Percentiles rank a stretch among this genome's conserved stretches.
Conservation (phyloP, 2,888 invertebrate species). For the Papilio protenor region DNA sequence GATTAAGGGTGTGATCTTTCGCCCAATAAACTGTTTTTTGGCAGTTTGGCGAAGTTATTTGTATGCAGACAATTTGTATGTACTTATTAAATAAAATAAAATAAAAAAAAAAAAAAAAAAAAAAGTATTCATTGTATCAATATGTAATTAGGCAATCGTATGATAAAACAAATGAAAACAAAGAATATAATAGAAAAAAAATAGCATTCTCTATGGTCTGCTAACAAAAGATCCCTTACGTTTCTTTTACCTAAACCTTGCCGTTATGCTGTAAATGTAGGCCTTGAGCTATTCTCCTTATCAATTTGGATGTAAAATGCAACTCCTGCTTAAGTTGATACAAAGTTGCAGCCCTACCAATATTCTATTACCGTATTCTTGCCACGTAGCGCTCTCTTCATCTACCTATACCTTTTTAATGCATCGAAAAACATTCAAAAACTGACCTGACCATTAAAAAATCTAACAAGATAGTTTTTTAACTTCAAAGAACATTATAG, state of each 20-base stretch:
- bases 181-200: not conserved
- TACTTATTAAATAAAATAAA: no score
- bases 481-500: not conserved
- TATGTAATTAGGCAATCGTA: not conserved
- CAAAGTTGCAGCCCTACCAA: constrained; percentile 13
- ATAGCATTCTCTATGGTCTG: not conserved
- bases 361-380: not conserved
- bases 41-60: no score
- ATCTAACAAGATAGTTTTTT: not conserved
- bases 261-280: not conserved
- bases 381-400: not conserved
- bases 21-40: no score
- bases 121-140: no score
- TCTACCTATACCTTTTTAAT: not conserved
- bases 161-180: not conserved
- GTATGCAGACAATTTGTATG: no score
- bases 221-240: not conserved
- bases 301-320: constrained; percentile 13
- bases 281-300: constrained; percentile 16
- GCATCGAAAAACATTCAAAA: not conserved
- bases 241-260: not conserved
- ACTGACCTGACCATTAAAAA: not conserved
- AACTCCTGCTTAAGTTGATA: constrained; percentile 2
- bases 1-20: no score
- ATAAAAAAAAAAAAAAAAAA: no score